A percentile compares a stretch with the other conserved stretches of the same genome.
Conservation (phyloP, 2,888 invertebrate genomes). For the Deroplatys truncata region DNA sequence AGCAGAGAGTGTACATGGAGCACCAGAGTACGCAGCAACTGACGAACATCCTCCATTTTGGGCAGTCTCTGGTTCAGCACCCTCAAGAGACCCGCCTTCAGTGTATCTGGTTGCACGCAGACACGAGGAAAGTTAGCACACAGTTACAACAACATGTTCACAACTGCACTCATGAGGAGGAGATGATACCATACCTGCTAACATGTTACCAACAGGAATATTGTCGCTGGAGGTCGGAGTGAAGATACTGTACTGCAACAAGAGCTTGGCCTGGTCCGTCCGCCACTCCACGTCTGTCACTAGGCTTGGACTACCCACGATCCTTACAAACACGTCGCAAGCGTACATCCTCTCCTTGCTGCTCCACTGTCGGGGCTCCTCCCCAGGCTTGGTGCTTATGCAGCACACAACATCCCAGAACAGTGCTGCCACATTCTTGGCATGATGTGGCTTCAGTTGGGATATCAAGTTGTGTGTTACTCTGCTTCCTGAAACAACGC, state of each 20-base stretch:
- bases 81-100: slow-evolving; percentile 65
- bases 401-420: slow-evolving; percentile 40
- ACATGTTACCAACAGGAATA: slow-evolving; percentile 52
- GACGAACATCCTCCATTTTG: slow-evolving; percentile 59
- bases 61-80: slow-evolving; percentile 64
- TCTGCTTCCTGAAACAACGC: slow-evolving; percentile 45
- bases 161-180: too few relatives aligned
- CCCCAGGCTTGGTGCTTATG: slow-evolving; percentile 45
- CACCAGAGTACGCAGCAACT: slow-evolving; percentile 55
- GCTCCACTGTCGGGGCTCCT: slow-evolving; percentile 54
- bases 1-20: slow-evolving; percentile 51
- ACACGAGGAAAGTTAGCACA: too few relatives aligned
- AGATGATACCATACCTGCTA: slow-evolving; percentile 50
- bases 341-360: slow-evolving; percentile 53
- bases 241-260: slow-evolving; percentile 62
- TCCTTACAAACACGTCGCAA: slow-evolving; percentile 25
- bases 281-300: slow-evolving; percentile 61
- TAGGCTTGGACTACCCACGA: slow-evolving; percentile 53
- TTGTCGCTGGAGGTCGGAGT: neutral
- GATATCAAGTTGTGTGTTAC: slow-evolving; percentile 60
- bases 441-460: slow-evolving; percentile 55
- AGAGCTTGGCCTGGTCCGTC: slow-evolving; percentile 57
- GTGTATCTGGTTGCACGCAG: slow-evolving; percentile 49
- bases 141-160: too few relatives aligned
- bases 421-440: slow-evolving; percentile 58